Evolutionary conservation across 2,888 invertebrate genomes (phyloP), one percentile per base, ranked within the genome.

Genomic region (Lasioglossum lativentre): DNA sequence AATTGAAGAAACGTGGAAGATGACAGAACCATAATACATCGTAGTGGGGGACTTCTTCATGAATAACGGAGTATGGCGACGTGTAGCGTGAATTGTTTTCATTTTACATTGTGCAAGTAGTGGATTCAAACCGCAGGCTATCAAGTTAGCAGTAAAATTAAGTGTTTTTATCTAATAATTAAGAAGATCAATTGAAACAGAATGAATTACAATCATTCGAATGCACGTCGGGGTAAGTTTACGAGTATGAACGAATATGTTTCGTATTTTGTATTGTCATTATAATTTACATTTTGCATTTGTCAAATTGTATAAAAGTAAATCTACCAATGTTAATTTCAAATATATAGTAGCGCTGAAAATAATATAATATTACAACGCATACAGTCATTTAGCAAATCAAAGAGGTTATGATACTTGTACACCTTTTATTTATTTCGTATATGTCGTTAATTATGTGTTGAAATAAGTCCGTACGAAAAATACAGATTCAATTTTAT

Each of bases 161-260:
- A 3, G 73, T 77, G 70, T 42, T 47, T 74, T 42, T 66, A 38
- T 12, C 16, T 68, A 80, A 19, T 19, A 56, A 34, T 63, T 34
- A 34, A 30, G 52, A 16, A 19, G 38, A 80, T 52, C 38, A 76
- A 63, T 70, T 38, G 5, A 14, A 79, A 93, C 80, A 75, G 4
- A 56, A 95, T 95, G 95, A 94, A 94, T 92, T 95, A 94, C 86
- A 95, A 93, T 92, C 93, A 94, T 47, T 91, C 94, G 4, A 93
- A 91, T 85, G 91, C 93, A 14, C 92, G 94, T 8, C 93, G 95
- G 88, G 95, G 95, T 95, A 86, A 92, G 90, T 75, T 86, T 83
- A 70, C 78, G 74, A 56, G 68, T 34, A 23, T 16, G 30, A 30
- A n/a, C 71, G 73, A 68, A 79, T 84, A 34, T 23, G 59, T 52